Percentiles rank a stretch among this genome's conserved stretches.
These are phyloP conservation scores for Callorhinus ursinus DNA, from an alignment of 2,113 vertebrate genomes.

Conservation along the genomic window DNA sequence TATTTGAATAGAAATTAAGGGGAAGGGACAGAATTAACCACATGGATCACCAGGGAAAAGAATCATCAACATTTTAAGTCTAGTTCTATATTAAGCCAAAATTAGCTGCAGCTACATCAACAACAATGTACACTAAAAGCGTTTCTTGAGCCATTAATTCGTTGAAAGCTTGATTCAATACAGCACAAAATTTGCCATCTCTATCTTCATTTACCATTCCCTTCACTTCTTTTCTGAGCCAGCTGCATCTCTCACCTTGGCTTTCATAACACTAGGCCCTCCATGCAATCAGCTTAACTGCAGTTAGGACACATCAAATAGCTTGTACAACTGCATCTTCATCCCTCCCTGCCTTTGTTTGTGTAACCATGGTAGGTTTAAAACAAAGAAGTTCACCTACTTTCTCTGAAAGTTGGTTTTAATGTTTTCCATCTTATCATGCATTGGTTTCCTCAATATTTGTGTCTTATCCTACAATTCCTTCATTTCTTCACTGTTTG, in stretches of 20 bases:
- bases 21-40: background rate
- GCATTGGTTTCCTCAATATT: background rate
- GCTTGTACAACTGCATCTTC: background rate
- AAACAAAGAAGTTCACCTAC: background rate
- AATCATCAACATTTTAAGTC: background rate
- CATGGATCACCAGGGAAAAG: background rate
- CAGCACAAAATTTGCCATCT: background rate
- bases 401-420: background rate
- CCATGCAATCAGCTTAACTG: background rate
- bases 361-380: background rate
- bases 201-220: background rate
- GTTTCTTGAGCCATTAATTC: background rate
- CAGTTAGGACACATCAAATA: background rate
- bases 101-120: background rate
- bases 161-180: background rate
- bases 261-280: background rate
- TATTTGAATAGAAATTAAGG: background rate
- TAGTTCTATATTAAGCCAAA: slow-evolving; percentile 5
- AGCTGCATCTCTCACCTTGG: background rate
- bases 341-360: background rate
- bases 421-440: background rate
- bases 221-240: background rate
- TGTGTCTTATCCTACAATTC: background rate
- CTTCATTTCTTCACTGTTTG: background rate
- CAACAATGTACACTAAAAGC: background rate